phyloP scores from a whole-genome alignment of 2,888 invertebrate species.

The Pollenia amentaria region DNA sequence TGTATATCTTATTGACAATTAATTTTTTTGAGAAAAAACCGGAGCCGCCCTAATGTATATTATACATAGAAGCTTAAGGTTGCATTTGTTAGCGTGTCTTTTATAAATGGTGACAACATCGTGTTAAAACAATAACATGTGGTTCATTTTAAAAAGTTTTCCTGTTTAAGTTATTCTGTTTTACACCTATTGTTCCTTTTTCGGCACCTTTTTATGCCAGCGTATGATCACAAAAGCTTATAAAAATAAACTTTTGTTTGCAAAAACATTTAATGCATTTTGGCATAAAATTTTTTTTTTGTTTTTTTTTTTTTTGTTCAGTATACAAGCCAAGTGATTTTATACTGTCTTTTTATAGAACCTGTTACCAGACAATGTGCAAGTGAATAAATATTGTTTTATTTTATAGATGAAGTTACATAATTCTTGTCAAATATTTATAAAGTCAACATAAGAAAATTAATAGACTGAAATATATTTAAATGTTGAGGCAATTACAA shows the following conservation, averaged over 20 bases:
- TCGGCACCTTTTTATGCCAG: conserved; percentile 47
- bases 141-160: conserved; percentile 46
- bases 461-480: not conserved
- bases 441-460: conserved; percentile 1
- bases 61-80: not conserved
- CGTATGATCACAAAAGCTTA: conserved; percentile 38
- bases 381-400: not conserved
- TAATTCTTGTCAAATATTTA: not conserved
- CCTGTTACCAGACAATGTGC: conserved; percentile 26
- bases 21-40: not conserved
- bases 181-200: conserved; percentile 4
- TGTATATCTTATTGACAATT: not conserved
- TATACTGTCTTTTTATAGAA: conserved; percentile 19
- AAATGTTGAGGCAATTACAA: too few species aligned
- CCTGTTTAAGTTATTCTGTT: not conserved
- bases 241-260: conserved; percentile 64
- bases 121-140: conserved; percentile 53
- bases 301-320: conserved; percentile 9
- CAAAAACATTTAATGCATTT: conserved; percentile 47
- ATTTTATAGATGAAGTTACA: not conserved
- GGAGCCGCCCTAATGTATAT: not conserved
- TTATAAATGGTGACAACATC: conserved; percentile 46
- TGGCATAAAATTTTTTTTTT: not conserved
- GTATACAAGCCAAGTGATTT: conserved; percentile 22
- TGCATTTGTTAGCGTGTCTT: not conserved